Conservation (phyloP, 2,113 vertebrate genomes). For the Typhlomys cinereus region DNA sequence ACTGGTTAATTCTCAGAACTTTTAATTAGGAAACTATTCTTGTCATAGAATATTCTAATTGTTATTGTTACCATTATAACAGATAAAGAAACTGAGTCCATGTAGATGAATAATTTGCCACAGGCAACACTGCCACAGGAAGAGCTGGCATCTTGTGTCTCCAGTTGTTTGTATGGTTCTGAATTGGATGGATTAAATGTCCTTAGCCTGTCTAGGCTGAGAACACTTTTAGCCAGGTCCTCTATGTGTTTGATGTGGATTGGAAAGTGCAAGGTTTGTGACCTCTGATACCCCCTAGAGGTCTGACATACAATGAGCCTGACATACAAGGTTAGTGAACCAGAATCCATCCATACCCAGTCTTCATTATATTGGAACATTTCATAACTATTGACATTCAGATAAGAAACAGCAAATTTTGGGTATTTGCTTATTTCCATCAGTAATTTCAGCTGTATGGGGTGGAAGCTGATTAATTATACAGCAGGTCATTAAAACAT, state of each 20-base stretch:
- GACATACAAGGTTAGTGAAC: slow-evolving; percentile 59
- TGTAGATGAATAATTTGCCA: neutral
- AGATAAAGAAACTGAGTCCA: slow-evolving; percentile 5
- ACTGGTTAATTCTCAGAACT: neutral
- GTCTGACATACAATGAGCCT: slow-evolving; percentile 46
- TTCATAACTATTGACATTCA: slow-evolving; percentile 71
- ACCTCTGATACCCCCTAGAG: slow-evolving; percentile 42
- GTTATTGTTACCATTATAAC: neutral
- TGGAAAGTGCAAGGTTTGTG: slow-evolving; percentile 50
- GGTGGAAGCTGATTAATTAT: slow-evolving; percentile 73
- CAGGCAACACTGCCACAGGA: neutral
- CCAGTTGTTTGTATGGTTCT: neutral
- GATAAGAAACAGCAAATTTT: slow-evolving; percentile 79
- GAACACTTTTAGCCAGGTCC: neutral
- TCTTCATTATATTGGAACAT: slow-evolving; percentile 78
- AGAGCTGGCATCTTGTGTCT: neutral
- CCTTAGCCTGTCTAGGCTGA: neutral
- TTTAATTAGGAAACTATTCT: neutral
- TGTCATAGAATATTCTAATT: neutral
- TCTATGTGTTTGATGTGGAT: neutral
- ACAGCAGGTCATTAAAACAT: slow-evolving; percentile 77
- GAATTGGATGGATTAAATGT: neutral
- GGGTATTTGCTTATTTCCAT: slow-evolving; percentile 77
- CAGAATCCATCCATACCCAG: slow-evolving; percentile 76
- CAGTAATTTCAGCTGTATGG: slow-evolving; percentile 65